Evolutionary conservation across 2,888 invertebrate genomes (phyloP), one percentile per base, ranked within the genome.

Genomic region (Mycalesis mineus): DNA sequence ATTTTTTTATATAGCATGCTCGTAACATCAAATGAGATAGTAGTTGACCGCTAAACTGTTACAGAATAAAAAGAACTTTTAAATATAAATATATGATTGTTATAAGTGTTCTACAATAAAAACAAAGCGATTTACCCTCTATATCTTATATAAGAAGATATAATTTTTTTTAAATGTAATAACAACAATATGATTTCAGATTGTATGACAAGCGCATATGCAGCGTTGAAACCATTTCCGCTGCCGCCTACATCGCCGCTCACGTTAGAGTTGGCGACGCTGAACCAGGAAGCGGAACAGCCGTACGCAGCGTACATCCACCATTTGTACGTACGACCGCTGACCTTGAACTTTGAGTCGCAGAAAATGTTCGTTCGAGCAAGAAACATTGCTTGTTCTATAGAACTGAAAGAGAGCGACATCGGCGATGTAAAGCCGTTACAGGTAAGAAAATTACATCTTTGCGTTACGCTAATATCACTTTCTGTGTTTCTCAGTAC

Each of bases 281-380:
- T 98, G 70, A 94, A 93, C 76, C 91, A 92, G 42, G 91, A 88
- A 60, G 91, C 92, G 0, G 95, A 95, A 67, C 93, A 95, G 79
- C 97, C 98, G 0, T 95, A 95, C 74, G 95, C 95, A 2, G 93
- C 93, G 17, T 98, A 94, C 83, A 88, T 94, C 28, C 98, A 99
- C 84, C 95, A 97, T 78, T 89, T 99, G 39, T 99, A 97, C 80
- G 94, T 99, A 13, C 97, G 98, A 76, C 99, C 99, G 0, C 88
- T 95, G 66, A 91, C 91, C 55, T 88, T 98, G 55, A 95, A 94
- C 78, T 98, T 97, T 73, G 98, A 98, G 80, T 94, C 95, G 50
- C 98, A 98, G 83, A 97, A 97, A 78, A 91, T 95, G 69, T 98
- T 98, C 74, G 94, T 95, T 0, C 91, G 98, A 75, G 98, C 99